Evolutionary conservation across 2,113 vertebrate species (phyloP).

Genomic region (Pao palembangensis): DNA sequence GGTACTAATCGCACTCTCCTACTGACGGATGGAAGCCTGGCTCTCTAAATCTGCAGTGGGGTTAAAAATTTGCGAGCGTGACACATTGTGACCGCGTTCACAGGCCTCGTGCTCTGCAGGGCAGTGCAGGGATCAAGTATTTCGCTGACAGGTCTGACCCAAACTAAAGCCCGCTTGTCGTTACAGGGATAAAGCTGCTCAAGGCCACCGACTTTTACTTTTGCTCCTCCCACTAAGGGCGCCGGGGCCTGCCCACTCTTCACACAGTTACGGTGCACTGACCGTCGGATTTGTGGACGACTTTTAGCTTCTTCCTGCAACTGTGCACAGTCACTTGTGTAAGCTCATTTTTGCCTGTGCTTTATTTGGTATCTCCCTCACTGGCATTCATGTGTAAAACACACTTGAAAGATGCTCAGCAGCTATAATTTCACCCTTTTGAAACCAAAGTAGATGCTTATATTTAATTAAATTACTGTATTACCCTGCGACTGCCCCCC

Average conservation of each 20-base stretch:
- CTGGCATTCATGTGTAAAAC: constrained; percentile 23
- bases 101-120: constrained; percentile 31
- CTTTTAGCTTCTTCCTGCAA: not conserved
- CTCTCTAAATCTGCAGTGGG: constrained; percentile 1
- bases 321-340: constrained; percentile 1
- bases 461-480: constrained; percentile 27
- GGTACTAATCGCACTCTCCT: not conserved
- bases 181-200: constrained; percentile 63
- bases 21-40: not conserved
- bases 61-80: not conserved
- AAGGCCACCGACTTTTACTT: constrained; percentile 61
- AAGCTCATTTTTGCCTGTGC: not conserved
- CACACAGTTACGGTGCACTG: not conserved
- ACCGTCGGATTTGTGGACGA: too few species aligned
- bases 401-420: constrained; percentile 3
- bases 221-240: constrained; percentile 43
- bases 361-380: constrained; percentile 8
- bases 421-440: constrained; percentile 30
- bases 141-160: constrained; percentile 62
- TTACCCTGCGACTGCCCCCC: not conserved
- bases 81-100: constrained; percentile 25
- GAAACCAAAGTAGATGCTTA: constrained; percentile 24
- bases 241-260: not conserved
- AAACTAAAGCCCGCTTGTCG: constrained; percentile 60
- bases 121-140: constrained; percentile 46